Evolutionary conservation across 1,140 invertebrate species (phyloP).

Genomic region (Drosophila pachea): DNA sequence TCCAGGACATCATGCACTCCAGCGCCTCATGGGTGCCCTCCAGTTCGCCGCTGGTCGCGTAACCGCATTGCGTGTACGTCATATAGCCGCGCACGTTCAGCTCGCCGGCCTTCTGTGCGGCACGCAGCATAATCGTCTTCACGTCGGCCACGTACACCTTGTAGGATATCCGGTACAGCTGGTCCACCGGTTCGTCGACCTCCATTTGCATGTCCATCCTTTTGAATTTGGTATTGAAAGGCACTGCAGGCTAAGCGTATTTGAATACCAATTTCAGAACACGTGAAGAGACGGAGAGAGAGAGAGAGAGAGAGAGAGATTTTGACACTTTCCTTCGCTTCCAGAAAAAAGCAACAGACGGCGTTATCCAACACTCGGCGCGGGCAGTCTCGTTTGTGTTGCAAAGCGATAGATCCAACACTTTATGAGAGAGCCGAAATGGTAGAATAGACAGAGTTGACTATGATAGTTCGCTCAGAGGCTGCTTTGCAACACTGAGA

Average conservation of each 20-base stretch:
- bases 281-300: too few relatives aligned
- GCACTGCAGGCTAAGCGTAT: not conserved
- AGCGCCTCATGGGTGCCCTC: constrained; percentile 33
- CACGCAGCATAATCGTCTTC: constrained; percentile 11
- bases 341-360: too few relatives aligned
- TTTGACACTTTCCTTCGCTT: too few relatives aligned
- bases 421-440: too few relatives aligned
- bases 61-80: constrained; percentile 45
- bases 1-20: constrained; percentile 45
- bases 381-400: too few relatives aligned
- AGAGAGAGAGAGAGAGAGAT: too few relatives aligned
- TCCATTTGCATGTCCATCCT: constrained; percentile 28
- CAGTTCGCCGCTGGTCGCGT: constrained; percentile 43
- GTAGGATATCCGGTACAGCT: constrained; percentile 37
- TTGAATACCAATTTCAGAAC: not conserved
- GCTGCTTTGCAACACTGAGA: too few relatives aligned
- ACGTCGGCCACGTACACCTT: constrained; percentile 23
- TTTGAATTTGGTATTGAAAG: not conserved
- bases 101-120: constrained; percentile 33
- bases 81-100: constrained; percentile 53
- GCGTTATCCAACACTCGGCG: too few relatives aligned
- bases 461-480: too few relatives aligned
- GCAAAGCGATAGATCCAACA: too few relatives aligned
- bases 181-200: not conserved
- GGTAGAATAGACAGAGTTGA: too few relatives aligned